A percentile compares a stretch with the other conserved stretches of the same genome.
These are phyloP conservation scores for Salpingus planirostris DNA, from an alignment of 2,888 invertebrate genomes.

Conservation along the genomic window DNA sequence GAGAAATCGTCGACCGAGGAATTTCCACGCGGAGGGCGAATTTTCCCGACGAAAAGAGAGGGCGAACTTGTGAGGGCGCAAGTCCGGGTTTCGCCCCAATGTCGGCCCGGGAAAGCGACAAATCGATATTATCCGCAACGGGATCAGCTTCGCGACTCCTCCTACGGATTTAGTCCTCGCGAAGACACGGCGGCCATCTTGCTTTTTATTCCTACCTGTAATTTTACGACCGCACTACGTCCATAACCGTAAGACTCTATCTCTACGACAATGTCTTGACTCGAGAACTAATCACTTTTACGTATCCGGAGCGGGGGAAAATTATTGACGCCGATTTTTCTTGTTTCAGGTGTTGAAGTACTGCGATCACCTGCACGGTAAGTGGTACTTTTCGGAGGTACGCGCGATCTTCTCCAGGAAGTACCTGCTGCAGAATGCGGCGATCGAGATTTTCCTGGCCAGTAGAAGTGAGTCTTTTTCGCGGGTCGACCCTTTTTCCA, in stretches of 20 bases:
- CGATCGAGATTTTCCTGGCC: constrained; percentile 97
- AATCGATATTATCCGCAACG: constrained; percentile 26
- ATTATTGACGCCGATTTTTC: no score
- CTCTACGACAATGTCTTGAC: no score
- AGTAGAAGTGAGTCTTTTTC: constrained; percentile 75
- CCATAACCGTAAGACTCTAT: no score
- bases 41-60: no score
- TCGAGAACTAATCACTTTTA: no score
- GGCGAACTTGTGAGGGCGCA: no score
- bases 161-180: constrained; percentile 10
- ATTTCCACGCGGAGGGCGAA: no score
- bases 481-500: background rate
- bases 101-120: constrained; percentile 13
- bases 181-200: constrained; percentile 18
- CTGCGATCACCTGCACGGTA: constrained; percentile 97
- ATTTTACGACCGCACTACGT: no score
- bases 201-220: no score
- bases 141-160: constrained; percentile 16
- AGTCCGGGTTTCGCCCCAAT: constrained; percentile 13
- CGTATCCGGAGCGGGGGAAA: background rate
- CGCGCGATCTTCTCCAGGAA: constrained; percentile 96
- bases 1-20: no score
- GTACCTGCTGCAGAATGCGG: constrained; percentile 93
- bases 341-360: constrained; percentile 83
- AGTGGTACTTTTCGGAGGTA: constrained; percentile 99